These are phyloP conservation scores for Caenorhabditis drosophilae DNA, from an alignment of 2,888 invertebrate genomes.

Conservation along the genomic window DNA sequence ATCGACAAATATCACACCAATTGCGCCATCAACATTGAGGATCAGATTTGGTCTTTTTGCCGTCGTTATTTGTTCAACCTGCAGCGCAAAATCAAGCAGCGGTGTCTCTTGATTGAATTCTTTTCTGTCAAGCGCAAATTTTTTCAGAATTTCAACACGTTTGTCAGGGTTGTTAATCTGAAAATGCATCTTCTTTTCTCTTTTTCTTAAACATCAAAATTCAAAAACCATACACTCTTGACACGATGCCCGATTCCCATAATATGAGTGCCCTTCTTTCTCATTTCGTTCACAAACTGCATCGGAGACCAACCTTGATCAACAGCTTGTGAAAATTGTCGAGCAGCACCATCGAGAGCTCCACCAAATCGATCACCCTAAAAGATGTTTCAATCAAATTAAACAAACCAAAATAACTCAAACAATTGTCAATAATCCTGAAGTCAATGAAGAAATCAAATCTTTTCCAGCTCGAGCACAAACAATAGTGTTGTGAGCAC, in stretches of 20 bases:
- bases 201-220: too few relatives aligned
- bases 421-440: constrained; percentile 88
- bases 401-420: too few relatives aligned
- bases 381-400: neutral
- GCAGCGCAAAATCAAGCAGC: constrained; percentile 90
- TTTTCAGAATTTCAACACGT: constrained; percentile 92
- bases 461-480: constrained; percentile 96
- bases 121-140: constrained; percentile 88
- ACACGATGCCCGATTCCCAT: constrained; percentile 97
- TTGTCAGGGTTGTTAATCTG: constrained; percentile 97
- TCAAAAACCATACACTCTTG: constrained; percentile 75
- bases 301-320: constrained; percentile 81
- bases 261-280: constrained; percentile 94
- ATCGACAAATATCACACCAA: constrained; percentile 96
- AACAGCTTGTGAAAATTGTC: constrained; percentile 94
- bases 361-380: constrained; percentile 89
- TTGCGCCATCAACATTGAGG: constrained; percentile 97
- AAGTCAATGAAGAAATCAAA: constrained; percentile 91
- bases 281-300: constrained; percentile 97
- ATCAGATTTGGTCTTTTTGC: constrained; percentile 99
- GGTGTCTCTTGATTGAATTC: constrained; percentile 80
- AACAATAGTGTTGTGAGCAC: constrained; percentile 77
- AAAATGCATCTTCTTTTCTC: too few relatives aligned
- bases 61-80: constrained; percentile 98
- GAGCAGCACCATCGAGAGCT: constrained; percentile 95